phyloP scores from a whole-genome alignment of 2,888 invertebrate genomes.

The Galerucella calmariensis region DNA sequence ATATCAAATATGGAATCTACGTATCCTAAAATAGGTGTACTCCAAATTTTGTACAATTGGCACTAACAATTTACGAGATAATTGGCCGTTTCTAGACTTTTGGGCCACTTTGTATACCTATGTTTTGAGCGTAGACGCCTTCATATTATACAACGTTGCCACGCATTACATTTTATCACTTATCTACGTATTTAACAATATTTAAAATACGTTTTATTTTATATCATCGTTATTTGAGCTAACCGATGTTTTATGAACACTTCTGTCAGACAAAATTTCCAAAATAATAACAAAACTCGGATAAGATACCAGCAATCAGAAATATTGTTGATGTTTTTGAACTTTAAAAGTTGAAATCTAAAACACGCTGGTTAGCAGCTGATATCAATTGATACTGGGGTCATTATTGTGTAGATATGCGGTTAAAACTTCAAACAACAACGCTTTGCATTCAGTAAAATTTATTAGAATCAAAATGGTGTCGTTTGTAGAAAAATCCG shows the following conservation, averaged over 20 bases:
- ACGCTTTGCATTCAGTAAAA: background rate
- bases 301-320: background rate
- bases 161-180: no score
- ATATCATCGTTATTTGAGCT: background rate
- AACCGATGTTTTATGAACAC: background rate
- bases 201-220: no score
- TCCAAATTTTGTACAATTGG: no score
- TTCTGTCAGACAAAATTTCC: background rate
- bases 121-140: no score
- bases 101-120: no score
- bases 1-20: no score
- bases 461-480: background rate
- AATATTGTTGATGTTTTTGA: background rate
- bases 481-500: background rate
- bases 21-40: no score
- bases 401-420: conserved; percentile 5
- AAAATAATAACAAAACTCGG: conserved; percentile 2
- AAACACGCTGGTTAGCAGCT: conserved; percentile 3
- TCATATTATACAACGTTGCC: no score
- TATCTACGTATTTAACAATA: no score
- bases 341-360: background rate
- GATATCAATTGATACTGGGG: background rate
- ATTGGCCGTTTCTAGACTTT: no score
- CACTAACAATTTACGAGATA: no score
- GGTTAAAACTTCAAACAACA: background rate